Base-by-base conservation (phyloP, 2,797 vertebrate genomes). In the Enteromius fasciolatus region DNA sequence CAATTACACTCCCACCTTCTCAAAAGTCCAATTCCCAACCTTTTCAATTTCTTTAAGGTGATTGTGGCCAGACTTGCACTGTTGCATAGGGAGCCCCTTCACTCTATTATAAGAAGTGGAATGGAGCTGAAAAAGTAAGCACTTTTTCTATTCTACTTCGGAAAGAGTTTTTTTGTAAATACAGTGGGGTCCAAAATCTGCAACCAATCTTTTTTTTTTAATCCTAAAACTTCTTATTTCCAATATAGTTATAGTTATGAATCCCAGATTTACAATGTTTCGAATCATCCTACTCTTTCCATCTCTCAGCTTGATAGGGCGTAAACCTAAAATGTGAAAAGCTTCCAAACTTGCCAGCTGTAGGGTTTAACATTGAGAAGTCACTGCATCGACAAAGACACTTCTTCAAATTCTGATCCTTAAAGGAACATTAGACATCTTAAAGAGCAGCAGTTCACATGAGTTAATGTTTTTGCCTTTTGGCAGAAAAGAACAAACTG, bases 21-120 rank as follows among this genome's bases (percentile, higher is more conserved):
- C 57, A 82, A 73, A 87, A 84, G 87, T 91, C 87, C 87, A 89
- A 90, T 93, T 88, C 90, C 76, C 88, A 85, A 81, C 87, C 88
- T 61, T 82, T 85, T 59, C 77, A 84, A 87, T 88, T 87, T 87
- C 88, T 89, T 79, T 78, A 86, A 89, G 88, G 80, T 89, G 87
- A 90, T 88, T 83, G 87, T 85, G 23, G 80, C 78, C 76, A 76
- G 54, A 50, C 70, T 78, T 48, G 73, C 25, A 5, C 36, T 73
- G 61, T 77, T 87, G 66, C 67, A 52, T 76, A 84, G 73, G 61
- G 77, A 59, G 63, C 31, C 48, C 28, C 46, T 46, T 25, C 67
- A 33, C 46, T 68, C 46, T 39, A 44, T 63, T 72, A 33, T 66
- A 67, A 41, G 79, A 73, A n/a, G 17, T 20, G 9, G 11, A 81